A percentile compares a stretch with the other conserved stretches of the same genome.
Conservation (phyloP, 2,888 invertebrate genomes). For the Arrhopalites spinosus region DNA sequence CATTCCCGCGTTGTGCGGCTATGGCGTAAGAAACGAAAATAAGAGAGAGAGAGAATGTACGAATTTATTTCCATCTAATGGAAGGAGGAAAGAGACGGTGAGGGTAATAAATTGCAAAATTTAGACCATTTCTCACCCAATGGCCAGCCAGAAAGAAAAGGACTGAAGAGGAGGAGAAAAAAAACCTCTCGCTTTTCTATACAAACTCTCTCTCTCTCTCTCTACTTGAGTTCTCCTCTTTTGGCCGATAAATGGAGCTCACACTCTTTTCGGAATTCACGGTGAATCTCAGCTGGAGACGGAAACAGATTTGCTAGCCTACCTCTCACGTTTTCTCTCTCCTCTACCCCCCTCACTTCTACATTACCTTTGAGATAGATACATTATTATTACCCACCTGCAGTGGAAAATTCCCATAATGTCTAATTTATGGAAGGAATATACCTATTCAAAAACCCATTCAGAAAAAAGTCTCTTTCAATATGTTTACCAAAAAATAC, state of each 20-base stretch:
- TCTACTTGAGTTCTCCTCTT: neutral
- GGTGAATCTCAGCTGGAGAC: conserved; percentile 41
- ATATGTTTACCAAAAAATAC: conserved; percentile 25
- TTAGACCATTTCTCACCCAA: conserved; percentile 46
- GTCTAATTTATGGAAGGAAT: conserved; percentile 31
- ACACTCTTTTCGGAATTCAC: conserved; percentile 36
- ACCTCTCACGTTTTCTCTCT: neutral
- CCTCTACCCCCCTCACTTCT: conserved; percentile 11
- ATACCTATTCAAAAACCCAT: conserved; percentile 37
- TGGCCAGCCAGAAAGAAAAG: conserved; percentile 25
- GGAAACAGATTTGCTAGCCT: conserved; percentile 40
- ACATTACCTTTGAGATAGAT: conserved; percentile 31
- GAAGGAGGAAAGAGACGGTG: conserved; percentile 37
- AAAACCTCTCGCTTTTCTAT: neutral
- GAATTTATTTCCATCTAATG: conserved; percentile 42
- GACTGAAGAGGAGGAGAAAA: conserved; percentile 5
- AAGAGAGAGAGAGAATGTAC: neutral
- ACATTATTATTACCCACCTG: conserved; percentile 39
- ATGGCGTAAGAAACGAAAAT: conserved; percentile 1
- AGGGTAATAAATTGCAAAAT: conserved; percentile 41
- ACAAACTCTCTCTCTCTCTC: neutral
- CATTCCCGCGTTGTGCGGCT: neutral
- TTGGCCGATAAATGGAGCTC: conserved; percentile 37
- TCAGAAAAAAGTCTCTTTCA: conserved; percentile 18
- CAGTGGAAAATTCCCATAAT: conserved; percentile 34